phyloP scores from a whole-genome alignment of 2,888 invertebrate species.

The Eupithecia insigniata region DNA sequence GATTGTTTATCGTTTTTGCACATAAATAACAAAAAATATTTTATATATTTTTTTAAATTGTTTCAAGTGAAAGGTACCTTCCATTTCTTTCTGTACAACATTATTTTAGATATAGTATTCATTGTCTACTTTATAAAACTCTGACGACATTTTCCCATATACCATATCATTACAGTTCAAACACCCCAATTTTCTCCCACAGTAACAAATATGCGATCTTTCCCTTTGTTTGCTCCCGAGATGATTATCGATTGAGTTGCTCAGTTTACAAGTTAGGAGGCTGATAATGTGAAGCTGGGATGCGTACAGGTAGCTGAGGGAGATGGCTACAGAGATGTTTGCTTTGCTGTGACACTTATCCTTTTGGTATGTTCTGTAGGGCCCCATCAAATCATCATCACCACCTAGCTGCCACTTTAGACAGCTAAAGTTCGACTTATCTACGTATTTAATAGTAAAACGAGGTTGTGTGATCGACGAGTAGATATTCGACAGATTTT shows the following conservation, averaged over 20 bases:
- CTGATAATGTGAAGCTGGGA: slow-evolving; percentile 73
- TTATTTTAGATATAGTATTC: too few species aligned
- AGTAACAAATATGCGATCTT: slow-evolving; percentile 18
- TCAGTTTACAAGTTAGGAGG: slow-evolving; percentile 79
- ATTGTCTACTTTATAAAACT: too few species aligned
- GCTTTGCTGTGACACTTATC: slow-evolving; percentile 45
- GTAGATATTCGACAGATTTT: too few species aligned
- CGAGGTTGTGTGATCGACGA: too few species aligned
- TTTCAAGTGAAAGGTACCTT: neutral
- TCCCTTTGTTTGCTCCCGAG: slow-evolving; percentile 44
- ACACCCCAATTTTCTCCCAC: slow-evolving; percentile 4
- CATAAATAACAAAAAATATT: too few species aligned
- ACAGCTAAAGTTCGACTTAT: too few species aligned
- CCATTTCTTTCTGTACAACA: neutral
- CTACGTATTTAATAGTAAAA: too few species aligned
- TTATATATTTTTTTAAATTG: too few species aligned
- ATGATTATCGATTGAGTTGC: slow-evolving; percentile 81
- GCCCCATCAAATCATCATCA: too few species aligned
- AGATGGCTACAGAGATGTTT: slow-evolving; percentile 45
- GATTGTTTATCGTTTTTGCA: too few species aligned
- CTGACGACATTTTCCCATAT: neutral
- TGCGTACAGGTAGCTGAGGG: slow-evolving; percentile 60
- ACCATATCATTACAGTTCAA: neutral
- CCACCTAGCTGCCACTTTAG: too few species aligned
- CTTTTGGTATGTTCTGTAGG: neutral